Evolutionary conservation across 2,888 invertebrate genomes (phyloP), one percentile per base, ranked within the genome.

Genomic region (Brenthis ino): DNA sequence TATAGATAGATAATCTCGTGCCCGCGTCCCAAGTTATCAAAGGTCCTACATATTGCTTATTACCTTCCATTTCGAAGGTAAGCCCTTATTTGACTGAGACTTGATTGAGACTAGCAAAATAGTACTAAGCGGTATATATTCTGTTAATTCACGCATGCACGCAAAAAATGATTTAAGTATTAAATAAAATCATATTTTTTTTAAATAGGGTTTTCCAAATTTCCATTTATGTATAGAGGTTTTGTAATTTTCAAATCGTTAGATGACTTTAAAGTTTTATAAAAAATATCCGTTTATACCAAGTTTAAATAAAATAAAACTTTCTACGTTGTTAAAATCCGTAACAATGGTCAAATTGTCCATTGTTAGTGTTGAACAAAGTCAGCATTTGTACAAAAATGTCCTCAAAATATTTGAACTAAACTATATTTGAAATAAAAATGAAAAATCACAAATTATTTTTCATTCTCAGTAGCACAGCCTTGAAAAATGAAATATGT

Each of bases 401-500:
- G 28, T 55, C 28, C 55, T 64, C n/a, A 48, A 50, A 57, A 53
- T 65, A 48, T 50, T 55, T 61, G 20, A 33, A 48, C n/a, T 48
- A 14, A 55, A 55, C 54, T 55, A 60, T 55, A 60, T 57, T 58
- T 57, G 16, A 67, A 60, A 54, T 43, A 55, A 33, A n/a, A 20
- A 48, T 50, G 16, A 20, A 8, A 61, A 54, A 50, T 50, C 50
- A 28, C 28, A 33, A 33, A 50, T 33, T 16, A 67, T 63, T 51
- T 28, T 50, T 63, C 37, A 57, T 67, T 43, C 24, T 69, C 37
- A 54, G 64, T 64, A 51, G 54, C 57, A 50, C 57, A 50, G 63
- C 64, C 64, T 67, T 69, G 69, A 67, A 64, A 67, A 48, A 37
- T 33, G 55, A 50, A 71, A 63, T 60, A 60, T 60, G 56, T 64